These are phyloP conservation scores for Denticeps clupeoides DNA, from an alignment of 2,797 vertebrate species.

Conservation along the genomic window DNA sequence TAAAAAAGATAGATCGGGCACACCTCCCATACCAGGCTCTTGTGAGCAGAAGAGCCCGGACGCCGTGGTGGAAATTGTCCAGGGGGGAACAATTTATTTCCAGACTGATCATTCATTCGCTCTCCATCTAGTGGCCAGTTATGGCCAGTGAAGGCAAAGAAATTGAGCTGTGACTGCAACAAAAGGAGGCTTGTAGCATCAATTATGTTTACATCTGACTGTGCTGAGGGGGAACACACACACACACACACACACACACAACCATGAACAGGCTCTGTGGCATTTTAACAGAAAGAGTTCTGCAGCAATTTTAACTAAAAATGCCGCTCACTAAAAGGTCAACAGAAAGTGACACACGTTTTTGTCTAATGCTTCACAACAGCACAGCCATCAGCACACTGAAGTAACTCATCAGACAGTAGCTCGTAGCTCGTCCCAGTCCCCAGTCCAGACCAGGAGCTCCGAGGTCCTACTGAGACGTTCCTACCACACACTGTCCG, in stretches of 20 bases:
- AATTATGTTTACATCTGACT: conserved; percentile 11
- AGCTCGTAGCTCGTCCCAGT: too few relatives aligned
- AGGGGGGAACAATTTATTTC: conserved; percentile 31
- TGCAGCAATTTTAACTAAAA: too few relatives aligned
- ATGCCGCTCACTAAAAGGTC: too few relatives aligned
- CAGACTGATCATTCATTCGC: conserved; percentile 32
- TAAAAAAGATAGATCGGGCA: conserved; percentile 53
- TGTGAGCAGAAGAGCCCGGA: conserved; percentile 14
- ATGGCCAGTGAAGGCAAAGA: conserved; percentile 11
- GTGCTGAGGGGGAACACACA: conserved; percentile 4
- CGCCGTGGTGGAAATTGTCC: conserved; percentile 13
- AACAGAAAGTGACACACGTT: too few relatives aligned
- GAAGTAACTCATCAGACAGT: too few relatives aligned
- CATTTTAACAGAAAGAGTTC: too few relatives aligned
- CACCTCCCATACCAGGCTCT: conserved; percentile 3
- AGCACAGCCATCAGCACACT: too few relatives aligned
- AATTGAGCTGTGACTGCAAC: not conserved
- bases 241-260: not conserved
- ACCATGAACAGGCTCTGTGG: too few relatives aligned
- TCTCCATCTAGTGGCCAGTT: conserved; percentile 21
- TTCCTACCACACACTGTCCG: too few relatives aligned
- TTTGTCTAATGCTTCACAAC: too few relatives aligned
- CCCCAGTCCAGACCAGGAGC: too few relatives aligned
- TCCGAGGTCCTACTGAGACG: too few relatives aligned
- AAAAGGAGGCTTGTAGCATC: conserved; percentile 9